Evolutionary conservation across 2,797 vertebrate species (phyloP).

Genomic region (Acipenser ruthenus): DNA sequence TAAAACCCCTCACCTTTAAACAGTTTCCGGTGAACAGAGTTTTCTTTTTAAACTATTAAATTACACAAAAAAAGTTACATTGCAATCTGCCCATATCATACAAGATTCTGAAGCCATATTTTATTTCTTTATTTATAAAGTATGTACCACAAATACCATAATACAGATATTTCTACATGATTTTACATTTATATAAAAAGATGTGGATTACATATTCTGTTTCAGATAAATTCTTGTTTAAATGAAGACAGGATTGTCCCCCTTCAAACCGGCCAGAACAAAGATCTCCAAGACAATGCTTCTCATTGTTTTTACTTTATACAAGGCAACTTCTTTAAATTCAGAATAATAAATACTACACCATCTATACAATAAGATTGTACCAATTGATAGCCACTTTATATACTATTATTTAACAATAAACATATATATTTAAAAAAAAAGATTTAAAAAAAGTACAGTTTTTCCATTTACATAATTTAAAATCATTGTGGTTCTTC

Average conservation of each 20-base stretch:
- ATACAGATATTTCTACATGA: constrained; percentile 60
- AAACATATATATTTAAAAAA: constrained; percentile 30
- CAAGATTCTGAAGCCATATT: constrained; percentile 66
- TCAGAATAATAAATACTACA: constrained; percentile 57
- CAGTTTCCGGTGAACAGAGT: constrained; percentile 69
- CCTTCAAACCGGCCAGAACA: constrained; percentile 58
- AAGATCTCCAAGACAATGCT: constrained; percentile 50
- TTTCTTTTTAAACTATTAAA: constrained; percentile 61
- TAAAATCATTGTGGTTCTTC: constrained; percentile 30
- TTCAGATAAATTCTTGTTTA: too few species aligned
- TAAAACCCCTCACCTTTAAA: constrained; percentile 69
- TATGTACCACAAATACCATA: constrained; percentile 71
- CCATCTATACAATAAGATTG: constrained; percentile 58
- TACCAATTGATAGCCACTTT: constrained; percentile 71
- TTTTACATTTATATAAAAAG: constrained; percentile 53
- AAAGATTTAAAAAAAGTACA: constrained; percentile 39
- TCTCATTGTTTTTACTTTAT: constrained; percentile 53
- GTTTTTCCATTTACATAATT: constrained; percentile 27
- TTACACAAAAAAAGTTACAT: constrained; percentile 85
- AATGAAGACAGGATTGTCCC: constrained; percentile 50
- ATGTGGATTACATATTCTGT: constrained; percentile 41
- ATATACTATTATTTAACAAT: constrained; percentile 36
- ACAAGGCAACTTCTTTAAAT: constrained; percentile 71
- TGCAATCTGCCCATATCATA: constrained; percentile 89
- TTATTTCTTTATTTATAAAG: constrained; percentile 56